phyloP scores from a whole-genome alignment of 2,113 vertebrate genomes.

The Fukomys damarensis region DNA sequence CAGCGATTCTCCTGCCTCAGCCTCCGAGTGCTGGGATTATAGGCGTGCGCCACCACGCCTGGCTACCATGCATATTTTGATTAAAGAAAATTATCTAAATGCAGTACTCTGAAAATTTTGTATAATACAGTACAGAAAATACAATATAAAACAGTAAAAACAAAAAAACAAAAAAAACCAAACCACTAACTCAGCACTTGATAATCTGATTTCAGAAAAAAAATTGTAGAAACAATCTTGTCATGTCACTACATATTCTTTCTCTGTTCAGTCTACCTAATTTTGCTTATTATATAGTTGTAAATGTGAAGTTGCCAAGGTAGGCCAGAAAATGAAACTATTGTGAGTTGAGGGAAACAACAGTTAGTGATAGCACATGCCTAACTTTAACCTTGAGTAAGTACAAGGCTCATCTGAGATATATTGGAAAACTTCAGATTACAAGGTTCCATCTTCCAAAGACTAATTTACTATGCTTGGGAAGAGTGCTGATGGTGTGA shows the following conservation, averaged over 20 bases:
- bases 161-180: not conserved
- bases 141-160: not conserved
- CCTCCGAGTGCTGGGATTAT: too few relatives aligned
- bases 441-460: not conserved
- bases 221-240: not conserved
- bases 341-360: not conserved
- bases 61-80: not conserved
- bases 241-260: not conserved
- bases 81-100: slow-evolving; percentile 4
- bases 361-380: not conserved
- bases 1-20: too few relatives aligned
- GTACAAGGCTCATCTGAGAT: not conserved
- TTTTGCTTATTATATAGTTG: not conserved
- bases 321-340: not conserved
- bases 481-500: not conserved
- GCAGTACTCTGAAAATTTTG: not conserved
- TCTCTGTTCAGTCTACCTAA: not conserved
- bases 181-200: not conserved
- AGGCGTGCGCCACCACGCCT: too few relatives aligned
- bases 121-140: not conserved
- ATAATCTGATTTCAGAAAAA: not conserved
- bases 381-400: not conserved
- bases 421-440: not conserved
- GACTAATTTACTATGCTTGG: not conserved
- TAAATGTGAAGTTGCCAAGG: not conserved